Conservation (phyloP, 2,113 vertebrate genomes). For the Protomyctophum bolini region DNA sequence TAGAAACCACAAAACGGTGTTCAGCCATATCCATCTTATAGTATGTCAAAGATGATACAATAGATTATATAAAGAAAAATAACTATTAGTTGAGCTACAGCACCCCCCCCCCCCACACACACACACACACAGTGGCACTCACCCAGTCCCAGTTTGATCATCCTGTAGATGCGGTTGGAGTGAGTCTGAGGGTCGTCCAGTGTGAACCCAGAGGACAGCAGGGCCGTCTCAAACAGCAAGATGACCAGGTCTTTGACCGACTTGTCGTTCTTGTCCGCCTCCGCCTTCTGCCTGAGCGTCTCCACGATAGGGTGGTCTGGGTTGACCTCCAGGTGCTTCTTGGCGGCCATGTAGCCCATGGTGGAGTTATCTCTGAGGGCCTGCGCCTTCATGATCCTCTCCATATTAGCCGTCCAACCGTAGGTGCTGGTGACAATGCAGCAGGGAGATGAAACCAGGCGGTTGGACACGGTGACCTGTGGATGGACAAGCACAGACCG, state of each 20-base stretch:
- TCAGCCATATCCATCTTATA: no score
- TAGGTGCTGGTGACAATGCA: constrained; percentile 86
- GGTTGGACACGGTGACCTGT: constrained; percentile 81
- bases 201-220: constrained; percentile 84
- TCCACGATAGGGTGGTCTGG: constrained; percentile 80
- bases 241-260: constrained; percentile 84
- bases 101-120: no score
- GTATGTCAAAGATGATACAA: no score
- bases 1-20: no score
- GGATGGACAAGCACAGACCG: not conserved
- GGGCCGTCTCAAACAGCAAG: constrained; percentile 80
- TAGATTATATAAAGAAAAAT: no score
- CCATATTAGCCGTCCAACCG: constrained; percentile 86
- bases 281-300: constrained; percentile 81
- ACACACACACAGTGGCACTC: constrained; percentile 23
- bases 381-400: constrained; percentile 86
- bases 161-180: constrained; percentile 85
- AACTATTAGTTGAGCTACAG: no score
- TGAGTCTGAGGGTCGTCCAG: constrained; percentile 85
- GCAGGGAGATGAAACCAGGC: constrained; percentile 81
- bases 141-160: constrained; percentile 86
- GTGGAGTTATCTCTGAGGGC: constrained; percentile 83
- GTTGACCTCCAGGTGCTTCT: constrained; percentile 85
- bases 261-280: constrained; percentile 84
- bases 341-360: constrained; percentile 86